Conservation (phyloP, 2,888 invertebrate species). For the Autographa pulchrina region DNA sequence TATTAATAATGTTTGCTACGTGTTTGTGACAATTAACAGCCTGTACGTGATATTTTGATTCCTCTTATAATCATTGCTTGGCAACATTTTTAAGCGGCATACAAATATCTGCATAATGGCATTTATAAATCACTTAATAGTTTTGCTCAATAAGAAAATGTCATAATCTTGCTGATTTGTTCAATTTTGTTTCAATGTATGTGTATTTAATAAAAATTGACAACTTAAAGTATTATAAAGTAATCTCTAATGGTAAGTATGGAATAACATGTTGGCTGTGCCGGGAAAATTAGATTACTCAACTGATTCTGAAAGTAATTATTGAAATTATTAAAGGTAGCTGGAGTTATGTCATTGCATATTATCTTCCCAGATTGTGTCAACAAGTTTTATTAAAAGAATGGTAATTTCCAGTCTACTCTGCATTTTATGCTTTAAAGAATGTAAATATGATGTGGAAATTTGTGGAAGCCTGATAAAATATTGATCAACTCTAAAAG, state of each 20-base stretch:
- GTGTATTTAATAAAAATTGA: conserved; percentile 55
- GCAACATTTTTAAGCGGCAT: conserved; percentile 32
- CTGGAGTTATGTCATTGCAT: conserved; percentile 42
- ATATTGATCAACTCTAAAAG: conserved; percentile 69
- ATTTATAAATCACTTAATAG: conserved; percentile 45
- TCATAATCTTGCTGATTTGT: conserved; percentile 43
- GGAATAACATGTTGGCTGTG: conserved; percentile 83
- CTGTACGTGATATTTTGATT: conserved; percentile 54
- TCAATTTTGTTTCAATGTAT: conserved; percentile 46
- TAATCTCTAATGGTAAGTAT: conserved; percentile 72
- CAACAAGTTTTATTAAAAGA: conserved; percentile 25
- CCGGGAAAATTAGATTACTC: conserved; percentile 66
- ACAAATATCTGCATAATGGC: conserved; percentile 9
- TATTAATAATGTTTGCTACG: conserved; percentile 60
- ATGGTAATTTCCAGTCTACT: conserved; percentile 51
- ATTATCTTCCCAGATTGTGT: conserved; percentile 29
- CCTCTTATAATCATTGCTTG: conserved; percentile 48
- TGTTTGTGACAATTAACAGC: conserved; percentile 58
- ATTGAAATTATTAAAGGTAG: conserved; percentile 32
- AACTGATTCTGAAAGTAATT: conserved; percentile 58
- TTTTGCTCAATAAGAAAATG: conserved; percentile 51
- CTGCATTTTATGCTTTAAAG: conserved; percentile 60
- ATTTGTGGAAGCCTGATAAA: conserved; percentile 52
- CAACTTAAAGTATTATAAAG: conserved; percentile 70
- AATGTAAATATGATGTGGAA: conserved; percentile 62